A percentile compares a stretch with the other conserved stretches of the same genome.
Evolutionary conservation across 1,140 invertebrate genomes (phyloP).

Genomic region (Hycleus cichorii): DNA sequence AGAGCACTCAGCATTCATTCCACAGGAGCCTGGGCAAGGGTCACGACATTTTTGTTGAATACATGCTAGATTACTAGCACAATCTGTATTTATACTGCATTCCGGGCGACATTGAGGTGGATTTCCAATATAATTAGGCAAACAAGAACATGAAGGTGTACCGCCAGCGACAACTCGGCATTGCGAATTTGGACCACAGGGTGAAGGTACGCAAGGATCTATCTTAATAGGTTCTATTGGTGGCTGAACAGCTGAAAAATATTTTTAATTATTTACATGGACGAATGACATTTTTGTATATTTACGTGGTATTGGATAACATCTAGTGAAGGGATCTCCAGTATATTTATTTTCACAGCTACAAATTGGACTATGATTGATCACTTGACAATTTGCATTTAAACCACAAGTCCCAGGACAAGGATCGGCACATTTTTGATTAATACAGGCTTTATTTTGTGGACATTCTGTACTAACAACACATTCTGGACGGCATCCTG

Average conservation of each 20-base stretch:
- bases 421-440: constrained; percentile 67
- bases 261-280: constrained; percentile 4
- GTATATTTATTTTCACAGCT: constrained; percentile 46
- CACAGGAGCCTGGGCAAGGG: constrained; percentile 68
- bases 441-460: constrained; percentile 61
- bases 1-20: constrained; percentile 57
- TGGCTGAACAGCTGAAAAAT: constrained; percentile 37
- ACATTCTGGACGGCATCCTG: constrained; percentile 73
- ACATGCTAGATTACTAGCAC: constrained; percentile 61
- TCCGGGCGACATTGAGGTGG: constrained; percentile 67
- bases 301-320: constrained; percentile 38
- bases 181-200: constrained; percentile 72
- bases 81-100: constrained; percentile 66
- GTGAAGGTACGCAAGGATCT: constrained; percentile 68
- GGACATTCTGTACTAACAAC: constrained; percentile 75
- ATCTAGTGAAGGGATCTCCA: constrained; percentile 51
- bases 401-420: constrained; percentile 67
- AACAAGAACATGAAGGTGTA: constrained; percentile 58
- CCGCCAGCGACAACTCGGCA: constrained; percentile 54
- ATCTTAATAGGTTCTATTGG: constrained; percentile 30
- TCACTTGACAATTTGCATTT: constrained; percentile 65
- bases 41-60: constrained; percentile 64
- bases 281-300: background rate
- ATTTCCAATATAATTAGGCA: constrained; percentile 55
- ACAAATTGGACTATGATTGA: constrained; percentile 56